A percentile compares a stretch with the other conserved stretches of the same genome.
Conservation (phyloP, 2,113 vertebrate genomes). For the Cyanoramphus novaezelandiae region DNA sequence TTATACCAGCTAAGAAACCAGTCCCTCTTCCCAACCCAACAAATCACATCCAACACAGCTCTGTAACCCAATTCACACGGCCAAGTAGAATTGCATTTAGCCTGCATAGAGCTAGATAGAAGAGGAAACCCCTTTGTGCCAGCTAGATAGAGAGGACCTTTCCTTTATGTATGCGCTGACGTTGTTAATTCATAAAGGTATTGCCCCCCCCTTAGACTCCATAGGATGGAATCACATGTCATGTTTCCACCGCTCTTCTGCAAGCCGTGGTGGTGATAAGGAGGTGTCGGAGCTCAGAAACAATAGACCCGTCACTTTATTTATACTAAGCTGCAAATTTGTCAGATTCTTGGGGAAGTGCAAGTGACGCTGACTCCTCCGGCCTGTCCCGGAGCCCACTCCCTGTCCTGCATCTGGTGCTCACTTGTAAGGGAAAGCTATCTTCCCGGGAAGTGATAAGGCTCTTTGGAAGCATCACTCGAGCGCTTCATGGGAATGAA, state of each 20-base stretch:
- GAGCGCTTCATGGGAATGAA: constrained; percentile 19
- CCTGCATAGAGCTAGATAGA: not conserved
- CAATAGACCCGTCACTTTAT: constrained; percentile 76
- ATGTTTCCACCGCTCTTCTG: constrained; percentile 67
- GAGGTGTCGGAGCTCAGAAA: constrained; percentile 85
- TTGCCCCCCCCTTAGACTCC: not conserved
- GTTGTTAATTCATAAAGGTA: not conserved
- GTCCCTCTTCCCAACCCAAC: not conserved
- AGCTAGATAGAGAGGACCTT: not conserved
- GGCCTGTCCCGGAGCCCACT: not conserved
- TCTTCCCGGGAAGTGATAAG: constrained; percentile 55
- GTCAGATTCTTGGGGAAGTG: constrained; percentile 72
- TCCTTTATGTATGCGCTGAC: not conserved
- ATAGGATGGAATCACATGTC: constrained; percentile 70
- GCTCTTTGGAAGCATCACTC: constrained; percentile 40
- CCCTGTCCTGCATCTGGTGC: not conserved
- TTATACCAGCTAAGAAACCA: not conserved
- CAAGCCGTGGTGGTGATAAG: constrained; percentile 80
- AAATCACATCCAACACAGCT: not conserved
- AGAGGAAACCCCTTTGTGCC: not conserved
- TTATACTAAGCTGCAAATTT: constrained; percentile 69
- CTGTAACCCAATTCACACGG: accelerated
- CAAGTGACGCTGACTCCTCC: constrained; percentile 56
- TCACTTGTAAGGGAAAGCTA: constrained; percentile 64
- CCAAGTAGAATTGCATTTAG: not conserved